Conservation (phyloP, 2,797 vertebrate genomes). For the Parambassis ranga region DNA sequence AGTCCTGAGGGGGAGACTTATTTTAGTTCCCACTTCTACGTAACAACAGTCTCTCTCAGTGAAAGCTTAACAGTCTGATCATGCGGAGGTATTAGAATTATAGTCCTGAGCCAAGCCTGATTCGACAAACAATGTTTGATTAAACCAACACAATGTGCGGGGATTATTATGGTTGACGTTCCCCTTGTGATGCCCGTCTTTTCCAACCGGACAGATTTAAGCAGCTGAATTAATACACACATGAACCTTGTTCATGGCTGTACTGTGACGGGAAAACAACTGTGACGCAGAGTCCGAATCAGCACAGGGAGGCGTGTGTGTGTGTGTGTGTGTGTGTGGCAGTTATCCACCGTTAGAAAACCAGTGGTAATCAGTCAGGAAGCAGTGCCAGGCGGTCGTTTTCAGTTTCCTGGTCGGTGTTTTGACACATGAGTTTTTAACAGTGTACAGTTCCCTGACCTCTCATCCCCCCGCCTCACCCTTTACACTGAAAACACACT, state of each 20-base stretch:
- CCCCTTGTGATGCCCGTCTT: conserved; percentile 32
- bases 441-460: conserved; percentile 17
- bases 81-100: conserved; percentile 29
- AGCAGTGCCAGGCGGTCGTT: conserved; percentile 58
- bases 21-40: not conserved
- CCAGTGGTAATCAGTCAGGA: conserved; percentile 73
- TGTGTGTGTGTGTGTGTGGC: not conserved
- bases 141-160: conserved; percentile 10
- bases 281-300: conserved; percentile 35
- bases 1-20: conserved; percentile 70
- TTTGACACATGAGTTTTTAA: conserved; percentile 36
- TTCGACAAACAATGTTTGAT: conserved; percentile 42
- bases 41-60: conserved; percentile 11
- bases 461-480: conserved; percentile 8
- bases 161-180: conserved; percentile 34
- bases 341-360: conserved; percentile 9
- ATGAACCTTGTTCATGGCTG: too few relatives aligned
- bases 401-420: conserved; percentile 73
- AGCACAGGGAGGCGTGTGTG: not conserved
- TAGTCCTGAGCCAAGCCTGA: conserved; percentile 26
- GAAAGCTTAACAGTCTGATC: conserved; percentile 9
- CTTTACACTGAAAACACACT: conserved; percentile 11
- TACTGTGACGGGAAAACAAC: conserved; percentile 15
- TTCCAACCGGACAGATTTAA: conserved; percentile 41
- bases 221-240: conserved; percentile 2